phyloP scores from a whole-genome alignment of 2,113 vertebrate species.

The Bucco capensis region DNA sequence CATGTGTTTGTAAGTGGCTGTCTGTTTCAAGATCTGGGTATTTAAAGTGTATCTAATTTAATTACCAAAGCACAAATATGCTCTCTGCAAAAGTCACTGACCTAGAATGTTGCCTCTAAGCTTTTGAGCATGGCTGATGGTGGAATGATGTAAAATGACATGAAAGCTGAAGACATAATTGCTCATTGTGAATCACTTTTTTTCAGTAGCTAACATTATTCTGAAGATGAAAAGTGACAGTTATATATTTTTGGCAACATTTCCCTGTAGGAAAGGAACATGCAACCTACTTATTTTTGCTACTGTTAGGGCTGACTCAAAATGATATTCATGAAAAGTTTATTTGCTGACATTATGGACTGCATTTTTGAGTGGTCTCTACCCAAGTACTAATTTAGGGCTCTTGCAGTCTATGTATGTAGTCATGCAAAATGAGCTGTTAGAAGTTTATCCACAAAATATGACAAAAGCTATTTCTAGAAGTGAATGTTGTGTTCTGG shows the following conservation, averaged over 20 bases:
- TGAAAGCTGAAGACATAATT: constrained; percentile 70
- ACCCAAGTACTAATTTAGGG: constrained; percentile 32
- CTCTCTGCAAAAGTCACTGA: constrained; percentile 62
- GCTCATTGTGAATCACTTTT: constrained; percentile 55
- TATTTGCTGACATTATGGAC: constrained; percentile 51
- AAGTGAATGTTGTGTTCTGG: not conserved
- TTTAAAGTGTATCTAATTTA: constrained; percentile 66
- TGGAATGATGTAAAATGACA: constrained; percentile 68
- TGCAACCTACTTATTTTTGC: constrained; percentile 56
- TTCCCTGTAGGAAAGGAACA: constrained; percentile 60
- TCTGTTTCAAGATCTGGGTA: constrained; percentile 52
- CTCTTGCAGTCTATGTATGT: not conserved
- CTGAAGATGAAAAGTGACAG: constrained; percentile 58
- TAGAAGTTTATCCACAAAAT: constrained; percentile 1
- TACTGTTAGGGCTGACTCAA: constrained; percentile 37
- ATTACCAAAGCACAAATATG: constrained; percentile 55
- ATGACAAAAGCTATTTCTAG: constrained; percentile 2
- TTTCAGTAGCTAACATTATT: constrained; percentile 53
- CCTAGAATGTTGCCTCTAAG: constrained; percentile 67
- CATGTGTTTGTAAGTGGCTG: not conserved
- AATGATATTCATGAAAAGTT: constrained; percentile 41
- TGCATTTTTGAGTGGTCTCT: constrained; percentile 19
- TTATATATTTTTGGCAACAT: constrained; percentile 55
- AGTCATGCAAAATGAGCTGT: constrained; percentile 10
- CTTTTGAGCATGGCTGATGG: constrained; percentile 51